Evolutionary conservation across 1,140 invertebrate species (phyloP).

Genomic region (Drosophila pruinosa): DNA sequence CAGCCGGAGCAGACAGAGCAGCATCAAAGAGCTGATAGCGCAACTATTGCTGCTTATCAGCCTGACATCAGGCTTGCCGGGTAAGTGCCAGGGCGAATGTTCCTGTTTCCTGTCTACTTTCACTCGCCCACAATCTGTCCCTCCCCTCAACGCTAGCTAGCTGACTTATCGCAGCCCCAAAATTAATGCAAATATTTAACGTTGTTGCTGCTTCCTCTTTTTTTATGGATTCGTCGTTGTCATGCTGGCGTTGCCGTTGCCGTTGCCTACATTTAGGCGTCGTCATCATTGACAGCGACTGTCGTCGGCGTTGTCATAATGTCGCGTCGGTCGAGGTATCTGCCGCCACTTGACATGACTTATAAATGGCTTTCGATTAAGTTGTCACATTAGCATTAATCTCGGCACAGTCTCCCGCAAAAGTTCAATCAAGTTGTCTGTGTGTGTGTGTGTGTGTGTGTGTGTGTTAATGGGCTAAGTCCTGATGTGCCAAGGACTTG

Average conservation of each 20-base stretch:
- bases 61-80: constrained; percentile 73
- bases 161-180: constrained; percentile 52
- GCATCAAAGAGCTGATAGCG: constrained; percentile 44
- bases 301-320: constrained; percentile 46
- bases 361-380: constrained; percentile 81
- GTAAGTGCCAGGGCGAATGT: constrained; percentile 60
- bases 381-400: constrained; percentile 82
- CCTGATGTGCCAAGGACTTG: constrained; percentile 36
- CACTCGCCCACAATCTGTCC: constrained; percentile 11
- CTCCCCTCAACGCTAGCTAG: no score
- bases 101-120: constrained; percentile 21
- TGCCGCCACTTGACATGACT: constrained; percentile 72
- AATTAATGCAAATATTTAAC: constrained; percentile 81
- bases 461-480: constrained; percentile 66
- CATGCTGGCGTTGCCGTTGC: constrained; percentile 27
- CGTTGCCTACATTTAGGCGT: constrained; percentile 29
- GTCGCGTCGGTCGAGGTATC: constrained; percentile 1
- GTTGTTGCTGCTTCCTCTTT: constrained; percentile 26
- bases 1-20: background rate
- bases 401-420: constrained; percentile 29
- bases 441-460: constrained; percentile 40
- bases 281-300: constrained; percentile 30
- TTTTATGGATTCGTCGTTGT: constrained; percentile 77
- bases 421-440: constrained; percentile 76
- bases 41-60: constrained; percentile 78